Conservation (phyloP, 1,140 invertebrate species). For the Araneus ventricosus region DNA sequence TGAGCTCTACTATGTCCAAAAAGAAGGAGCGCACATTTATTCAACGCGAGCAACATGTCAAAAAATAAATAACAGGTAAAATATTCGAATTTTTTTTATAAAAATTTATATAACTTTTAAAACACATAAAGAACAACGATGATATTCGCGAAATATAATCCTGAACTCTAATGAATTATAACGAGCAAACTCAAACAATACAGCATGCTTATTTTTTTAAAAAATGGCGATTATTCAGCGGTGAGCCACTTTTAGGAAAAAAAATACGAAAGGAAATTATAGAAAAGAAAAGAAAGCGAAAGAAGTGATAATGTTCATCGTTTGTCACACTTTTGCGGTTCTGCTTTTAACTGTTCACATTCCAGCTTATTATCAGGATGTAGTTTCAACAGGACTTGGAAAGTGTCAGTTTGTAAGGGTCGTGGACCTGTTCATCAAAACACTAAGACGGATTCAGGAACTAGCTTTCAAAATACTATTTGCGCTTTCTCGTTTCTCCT, state of each 20-base stretch:
- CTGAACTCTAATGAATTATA: too few relatives aligned
- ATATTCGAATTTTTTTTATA: too few relatives aligned
- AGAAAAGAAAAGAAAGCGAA: constrained; percentile 1
- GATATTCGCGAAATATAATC: too few relatives aligned
- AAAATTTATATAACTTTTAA: too few relatives aligned
- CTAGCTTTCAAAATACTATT: background rate
- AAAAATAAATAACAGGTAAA: too few relatives aligned
- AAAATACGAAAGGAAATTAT: background rate
- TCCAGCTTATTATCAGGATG: constrained; percentile 30
- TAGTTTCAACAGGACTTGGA: constrained; percentile 19
- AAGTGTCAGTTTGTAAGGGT: constrained; percentile 72
- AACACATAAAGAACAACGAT: too few relatives aligned
- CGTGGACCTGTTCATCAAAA: constrained; percentile 76
- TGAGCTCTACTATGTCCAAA: too few relatives aligned
- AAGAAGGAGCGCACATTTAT: too few relatives aligned
- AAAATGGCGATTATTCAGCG: background rate
- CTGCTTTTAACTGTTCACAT: constrained; percentile 35
- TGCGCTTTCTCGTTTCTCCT: background rate
- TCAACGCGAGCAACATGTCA: too few relatives aligned
- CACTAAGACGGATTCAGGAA: constrained; percentile 37
- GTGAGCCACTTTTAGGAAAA: background rate
- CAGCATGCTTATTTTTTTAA: background rate
- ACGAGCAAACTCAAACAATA: background rate
- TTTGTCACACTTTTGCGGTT: constrained; percentile 30
- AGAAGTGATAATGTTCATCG: constrained; percentile 11